phyloP scores from a whole-genome alignment of 2,797 vertebrate species.

The Antennarius maculatus region DNA sequence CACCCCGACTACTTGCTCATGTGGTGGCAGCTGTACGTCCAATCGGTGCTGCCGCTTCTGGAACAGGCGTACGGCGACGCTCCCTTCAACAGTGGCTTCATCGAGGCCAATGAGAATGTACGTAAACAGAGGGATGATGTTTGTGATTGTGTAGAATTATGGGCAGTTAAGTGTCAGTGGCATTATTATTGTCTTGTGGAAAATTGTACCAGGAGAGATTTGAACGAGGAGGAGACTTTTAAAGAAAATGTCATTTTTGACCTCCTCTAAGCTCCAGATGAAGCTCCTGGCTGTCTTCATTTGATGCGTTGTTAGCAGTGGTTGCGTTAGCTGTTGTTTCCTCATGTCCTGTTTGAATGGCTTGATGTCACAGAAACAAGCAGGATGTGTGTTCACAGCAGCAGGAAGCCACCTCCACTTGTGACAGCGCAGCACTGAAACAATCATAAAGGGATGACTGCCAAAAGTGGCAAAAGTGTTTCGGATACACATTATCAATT shows the following conservation, averaged over 20 bases:
- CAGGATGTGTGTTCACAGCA: too few relatives aligned
- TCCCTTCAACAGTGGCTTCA: conserved; percentile 74
- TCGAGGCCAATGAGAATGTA: conserved; percentile 65
- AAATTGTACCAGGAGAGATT: too few relatives aligned
- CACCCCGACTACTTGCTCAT: conserved; percentile 89
- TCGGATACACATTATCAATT: conserved; percentile 54
- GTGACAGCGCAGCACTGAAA: too few relatives aligned
- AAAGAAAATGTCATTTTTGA: too few relatives aligned
- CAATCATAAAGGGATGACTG: too few relatives aligned
- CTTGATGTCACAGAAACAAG: too few relatives aligned
- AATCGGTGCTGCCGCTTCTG: conserved; percentile 83
- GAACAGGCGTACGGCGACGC: conserved; percentile 80
- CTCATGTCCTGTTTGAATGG: background rate
- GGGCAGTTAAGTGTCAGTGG: too few relatives aligned
- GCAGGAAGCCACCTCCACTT: too few relatives aligned
- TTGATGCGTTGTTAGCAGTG: conserved; percentile 4
- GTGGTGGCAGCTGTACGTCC: conserved; percentile 91
- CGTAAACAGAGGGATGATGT: background rate
- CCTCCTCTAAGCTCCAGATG: background rate
- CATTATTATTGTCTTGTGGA: too few relatives aligned
- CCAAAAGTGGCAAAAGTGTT: conserved; percentile 1
- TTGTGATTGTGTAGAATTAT: too few relatives aligned
- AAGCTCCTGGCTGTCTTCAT: background rate
- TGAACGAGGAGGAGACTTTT: too few relatives aligned
- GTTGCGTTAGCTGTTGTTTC: background rate